Conservation (phyloP, 2,888 invertebrate species). For the Bombyx huttoni region DNA sequence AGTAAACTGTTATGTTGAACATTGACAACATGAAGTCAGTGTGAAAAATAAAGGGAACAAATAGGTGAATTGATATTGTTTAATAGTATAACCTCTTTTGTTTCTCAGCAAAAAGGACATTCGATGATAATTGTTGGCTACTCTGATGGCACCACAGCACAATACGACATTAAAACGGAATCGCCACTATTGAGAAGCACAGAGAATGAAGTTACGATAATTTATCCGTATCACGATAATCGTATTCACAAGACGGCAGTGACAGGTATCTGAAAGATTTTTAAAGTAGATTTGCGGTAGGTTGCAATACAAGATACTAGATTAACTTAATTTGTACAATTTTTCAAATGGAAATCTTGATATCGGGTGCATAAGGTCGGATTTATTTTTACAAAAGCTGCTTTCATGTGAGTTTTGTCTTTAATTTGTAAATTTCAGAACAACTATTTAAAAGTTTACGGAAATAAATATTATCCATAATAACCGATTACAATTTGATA, state of each 20-base stretch:
- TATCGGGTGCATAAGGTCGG: too few relatives aligned
- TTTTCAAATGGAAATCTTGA: too few relatives aligned
- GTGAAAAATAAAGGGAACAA: too few relatives aligned
- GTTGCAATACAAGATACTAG: too few relatives aligned
- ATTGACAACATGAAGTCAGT: not conserved
- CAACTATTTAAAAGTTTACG: too few relatives aligned
- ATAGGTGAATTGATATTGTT: not conserved
- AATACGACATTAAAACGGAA: slow-evolving; percentile 72
- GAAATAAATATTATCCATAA: too few relatives aligned
- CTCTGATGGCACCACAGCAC: slow-evolving; percentile 75
- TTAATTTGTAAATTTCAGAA: too few relatives aligned
- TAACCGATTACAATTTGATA: too few relatives aligned
- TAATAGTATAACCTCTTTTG: not conserved
- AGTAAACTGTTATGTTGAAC: slow-evolving; percentile 11
- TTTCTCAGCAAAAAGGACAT: slow-evolving; percentile 64
- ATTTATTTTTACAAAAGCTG: too few relatives aligned
- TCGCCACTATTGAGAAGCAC: slow-evolving; percentile 61
- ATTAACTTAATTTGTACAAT: too few relatives aligned
- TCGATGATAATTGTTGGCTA: slow-evolving; percentile 76
- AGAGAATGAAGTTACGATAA: slow-evolving; percentile 41
- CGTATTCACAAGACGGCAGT: slow-evolving; percentile 71
- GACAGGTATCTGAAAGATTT: slow-evolving; percentile 52
- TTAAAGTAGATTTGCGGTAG: too few relatives aligned
- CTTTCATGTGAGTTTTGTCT: too few relatives aligned
- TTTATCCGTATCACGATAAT: slow-evolving; percentile 74